Conservation (phyloP, 2,797 vertebrate species). For the Hippopotamyrus pictus region DNA sequence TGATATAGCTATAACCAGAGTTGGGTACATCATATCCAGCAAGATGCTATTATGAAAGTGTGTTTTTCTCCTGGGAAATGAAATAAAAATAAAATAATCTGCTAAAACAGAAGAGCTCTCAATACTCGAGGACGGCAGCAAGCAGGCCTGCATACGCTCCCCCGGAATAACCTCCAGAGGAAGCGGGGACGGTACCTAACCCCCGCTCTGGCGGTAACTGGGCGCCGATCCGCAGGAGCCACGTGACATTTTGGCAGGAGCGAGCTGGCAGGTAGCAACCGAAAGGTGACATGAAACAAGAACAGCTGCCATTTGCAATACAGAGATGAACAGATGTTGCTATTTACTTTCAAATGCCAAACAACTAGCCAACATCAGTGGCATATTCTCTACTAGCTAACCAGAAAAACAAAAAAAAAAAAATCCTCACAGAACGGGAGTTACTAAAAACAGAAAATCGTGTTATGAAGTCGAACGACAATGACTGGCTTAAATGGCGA, state of each 20-base stretch:
- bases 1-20: background rate
- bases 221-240: background rate
- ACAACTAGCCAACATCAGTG: background rate
- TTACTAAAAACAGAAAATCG: background rate
- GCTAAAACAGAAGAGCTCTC: background rate
- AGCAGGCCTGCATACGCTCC: background rate
- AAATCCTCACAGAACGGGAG: background rate
- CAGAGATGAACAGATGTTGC: constrained; percentile 4
- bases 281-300: background rate
- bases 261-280: background rate
- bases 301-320: constrained; percentile 1
- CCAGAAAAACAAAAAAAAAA: background rate
- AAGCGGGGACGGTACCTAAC: background rate
- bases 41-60: background rate
- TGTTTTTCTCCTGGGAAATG: too few species aligned
- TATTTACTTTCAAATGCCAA: background rate
- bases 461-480: background rate
- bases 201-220: background rate
- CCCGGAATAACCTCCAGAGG: background rate
- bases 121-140: background rate
- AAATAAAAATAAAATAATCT: background rate
- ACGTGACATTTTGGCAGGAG: background rate
- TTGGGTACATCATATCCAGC: background rate
- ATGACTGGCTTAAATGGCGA: background rate
- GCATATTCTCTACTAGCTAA: background rate